Conservation (phyloP, 1,140 invertebrate genomes). For the Idris sp. region DNA sequence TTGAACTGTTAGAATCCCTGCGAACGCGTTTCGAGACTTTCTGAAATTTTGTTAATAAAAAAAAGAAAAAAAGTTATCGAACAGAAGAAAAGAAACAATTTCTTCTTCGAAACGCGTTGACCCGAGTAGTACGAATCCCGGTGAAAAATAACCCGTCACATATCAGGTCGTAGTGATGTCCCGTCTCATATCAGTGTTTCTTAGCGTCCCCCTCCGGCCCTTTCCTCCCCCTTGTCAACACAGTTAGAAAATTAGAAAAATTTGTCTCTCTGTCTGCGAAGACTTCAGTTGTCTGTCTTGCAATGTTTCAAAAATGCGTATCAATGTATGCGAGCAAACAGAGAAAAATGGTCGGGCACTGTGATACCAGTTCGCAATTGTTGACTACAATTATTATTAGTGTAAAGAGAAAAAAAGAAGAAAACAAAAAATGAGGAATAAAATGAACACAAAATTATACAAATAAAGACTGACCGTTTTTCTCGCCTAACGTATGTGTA, state of each 20-base stretch:
- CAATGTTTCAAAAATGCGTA: slow-evolving; percentile 35
- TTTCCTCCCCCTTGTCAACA: slow-evolving; percentile 15
- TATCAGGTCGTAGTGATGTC: slow-evolving; percentile 75
- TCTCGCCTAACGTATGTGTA: slow-evolving; percentile 29
- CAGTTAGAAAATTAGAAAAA: slow-evolving; percentile 32
- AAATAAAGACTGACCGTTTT: slow-evolving; percentile 8
- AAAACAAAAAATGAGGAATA: background rate
- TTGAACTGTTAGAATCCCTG: slow-evolving; percentile 70
- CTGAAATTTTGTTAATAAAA: too few species aligned
- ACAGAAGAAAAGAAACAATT: too few species aligned
- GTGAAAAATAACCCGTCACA: slow-evolving; percentile 73
- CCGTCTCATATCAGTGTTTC: slow-evolving; percentile 77
- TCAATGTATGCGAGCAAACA: slow-evolving; percentile 33
- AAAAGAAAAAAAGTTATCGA: too few species aligned
- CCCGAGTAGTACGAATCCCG: slow-evolving; percentile 72
- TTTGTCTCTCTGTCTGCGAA: slow-evolving; percentile 47
- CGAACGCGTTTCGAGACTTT: slow-evolving; percentile 68
- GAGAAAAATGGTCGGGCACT: slow-evolving; percentile 32
- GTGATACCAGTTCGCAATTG: slow-evolving; percentile 17
- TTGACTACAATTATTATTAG: background rate
- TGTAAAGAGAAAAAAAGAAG: background rate
- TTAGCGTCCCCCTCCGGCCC: slow-evolving; percentile 57
- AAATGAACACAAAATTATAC: background rate
- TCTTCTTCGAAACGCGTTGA: slow-evolving; percentile 39
- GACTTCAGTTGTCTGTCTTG: slow-evolving; percentile 37